Evolutionary conservation across 2,888 invertebrate species (phyloP), one percentile per base, ranked within the genome.

Genomic region (Hydriomena furcata): DNA sequence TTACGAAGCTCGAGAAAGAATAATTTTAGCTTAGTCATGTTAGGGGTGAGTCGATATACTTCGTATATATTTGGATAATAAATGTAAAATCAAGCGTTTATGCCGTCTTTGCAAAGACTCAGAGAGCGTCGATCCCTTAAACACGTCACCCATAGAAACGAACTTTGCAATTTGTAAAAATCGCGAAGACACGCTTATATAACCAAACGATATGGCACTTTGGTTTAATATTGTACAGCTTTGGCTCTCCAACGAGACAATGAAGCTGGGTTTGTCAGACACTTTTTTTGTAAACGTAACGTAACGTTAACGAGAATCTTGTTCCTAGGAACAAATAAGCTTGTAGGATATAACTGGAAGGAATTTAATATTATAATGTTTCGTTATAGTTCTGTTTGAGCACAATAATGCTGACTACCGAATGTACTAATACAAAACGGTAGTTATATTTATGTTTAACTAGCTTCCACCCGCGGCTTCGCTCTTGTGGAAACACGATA

Each of bases 81-180:
- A 37, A 37, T 20, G n/a, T 51, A 12, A 12, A 40, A 47, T 54
- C 36, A 41, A 55, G 41, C 44, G 34, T 31, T 43, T 30, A 24
- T 13, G 28, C 34, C 4, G 24, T 34, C 10, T 43, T 32, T 32
- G 21, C 31, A 32, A 48, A 35, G 13, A 11, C 1, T n/a, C 7
- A 10, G 10, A 51, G 54, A 38, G 37, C 59, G 28, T 31, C 30
- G 56, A 49, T 52, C 53, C 44, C 23, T 43, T 20, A 2, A 25
- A 21, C 25, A 44, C 23, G 32, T 37, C 36, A 40, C 10, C 28
- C 2, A 17, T 28, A 40, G 28, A 43, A 30, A 28, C 31, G 40
- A 52, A 43, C 37, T 57, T 32, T 10, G 11, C 10, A 38, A 46
- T 43, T 43, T 37, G 12, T n/a, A 38, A 25, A 11, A 20, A 30